Evolutionary conservation across 1,140 invertebrate genomes (phyloP).

Genomic region (Drosophila lowei): DNA sequence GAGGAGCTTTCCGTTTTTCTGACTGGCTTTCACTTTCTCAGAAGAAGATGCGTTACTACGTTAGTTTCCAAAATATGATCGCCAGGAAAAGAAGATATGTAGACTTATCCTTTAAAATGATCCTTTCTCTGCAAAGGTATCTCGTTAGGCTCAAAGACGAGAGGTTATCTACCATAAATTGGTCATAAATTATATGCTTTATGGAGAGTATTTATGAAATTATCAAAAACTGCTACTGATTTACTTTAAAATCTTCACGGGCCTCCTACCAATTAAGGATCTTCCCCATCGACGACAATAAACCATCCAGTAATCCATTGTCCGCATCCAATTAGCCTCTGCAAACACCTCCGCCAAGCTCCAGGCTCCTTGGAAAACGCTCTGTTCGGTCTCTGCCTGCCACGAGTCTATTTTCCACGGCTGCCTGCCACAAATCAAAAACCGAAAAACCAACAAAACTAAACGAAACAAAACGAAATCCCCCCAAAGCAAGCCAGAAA

Average conservation of each 20-base stretch:
- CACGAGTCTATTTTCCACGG: conserved; percentile 61
- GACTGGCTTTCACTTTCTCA: no score
- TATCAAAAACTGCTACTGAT: conserved; percentile 7
- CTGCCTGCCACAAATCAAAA: conserved; percentile 76
- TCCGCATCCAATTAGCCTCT: conserved; percentile 41
- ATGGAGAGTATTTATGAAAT: conserved; percentile 4
- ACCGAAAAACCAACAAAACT: conserved; percentile 33
- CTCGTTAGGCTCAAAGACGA: no score
- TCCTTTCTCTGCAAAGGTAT: no score
- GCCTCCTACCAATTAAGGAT: conserved; percentile 41
- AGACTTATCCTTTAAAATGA: no score
- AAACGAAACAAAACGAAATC: conserved; percentile 38
- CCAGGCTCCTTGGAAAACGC: conserved; percentile 23
- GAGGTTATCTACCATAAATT: no score
- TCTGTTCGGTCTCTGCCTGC: conserved; percentile 10
- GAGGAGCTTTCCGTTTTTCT: no score
- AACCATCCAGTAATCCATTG: conserved; percentile 23
- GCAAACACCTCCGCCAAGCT: conserved; percentile 33
- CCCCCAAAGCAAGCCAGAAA: conserved; percentile 6
- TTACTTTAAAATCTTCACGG: conserved; percentile 25
- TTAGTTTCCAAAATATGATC: no score
- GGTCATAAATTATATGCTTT: no score
- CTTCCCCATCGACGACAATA: conserved; percentile 12
- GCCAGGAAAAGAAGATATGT: no score
- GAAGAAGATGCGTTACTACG: no score